Conservation (phyloP, 2,888 invertebrate genomes). For the Pocota personata region DNA sequence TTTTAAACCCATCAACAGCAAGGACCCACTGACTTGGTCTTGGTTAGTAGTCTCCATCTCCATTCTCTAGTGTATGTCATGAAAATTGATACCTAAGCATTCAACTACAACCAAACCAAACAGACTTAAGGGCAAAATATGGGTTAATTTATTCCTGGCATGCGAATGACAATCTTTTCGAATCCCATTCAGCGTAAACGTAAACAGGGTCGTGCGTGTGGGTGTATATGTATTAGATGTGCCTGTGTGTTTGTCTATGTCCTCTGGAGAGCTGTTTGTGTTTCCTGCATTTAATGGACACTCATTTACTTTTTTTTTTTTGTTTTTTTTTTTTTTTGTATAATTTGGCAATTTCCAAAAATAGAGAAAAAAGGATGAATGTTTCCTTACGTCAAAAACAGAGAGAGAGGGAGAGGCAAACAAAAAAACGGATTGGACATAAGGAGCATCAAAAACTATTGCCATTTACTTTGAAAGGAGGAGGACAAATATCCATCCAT, state of each 20-base stretch:
- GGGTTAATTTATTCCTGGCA: constrained; percentile 71
- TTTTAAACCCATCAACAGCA: constrained; percentile 27
- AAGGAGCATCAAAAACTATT: constrained; percentile 38
- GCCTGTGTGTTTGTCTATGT: constrained; percentile 30
- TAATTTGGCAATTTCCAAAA: constrained; percentile 65
- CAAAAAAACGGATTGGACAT: background rate
- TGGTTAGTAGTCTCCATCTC: background rate
- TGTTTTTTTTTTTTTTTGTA: constrained; percentile 31
- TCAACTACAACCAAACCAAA: constrained; percentile 43
- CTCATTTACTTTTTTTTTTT: constrained; percentile 21
- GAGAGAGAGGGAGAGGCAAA: background rate
- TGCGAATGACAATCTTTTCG: constrained; percentile 71
- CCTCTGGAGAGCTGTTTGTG: constrained; percentile 55
- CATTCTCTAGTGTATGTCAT: background rate
- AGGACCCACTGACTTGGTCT: background rate
- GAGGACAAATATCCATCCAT: constrained; percentile 20
- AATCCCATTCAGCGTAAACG: constrained; percentile 48
- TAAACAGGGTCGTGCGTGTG: constrained; percentile 52
- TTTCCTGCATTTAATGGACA: constrained; percentile 70
- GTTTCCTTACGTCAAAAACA: constrained; percentile 47
- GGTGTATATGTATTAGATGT: background rate
- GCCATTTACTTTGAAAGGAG: constrained; percentile 38
- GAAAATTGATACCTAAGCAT: constrained; percentile 49
- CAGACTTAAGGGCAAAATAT: constrained; percentile 49
- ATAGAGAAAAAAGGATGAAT: constrained; percentile 22